phyloP scores from a whole-genome alignment of 1,140 invertebrate species.

The Lepidotrigona ventralis region DNA sequence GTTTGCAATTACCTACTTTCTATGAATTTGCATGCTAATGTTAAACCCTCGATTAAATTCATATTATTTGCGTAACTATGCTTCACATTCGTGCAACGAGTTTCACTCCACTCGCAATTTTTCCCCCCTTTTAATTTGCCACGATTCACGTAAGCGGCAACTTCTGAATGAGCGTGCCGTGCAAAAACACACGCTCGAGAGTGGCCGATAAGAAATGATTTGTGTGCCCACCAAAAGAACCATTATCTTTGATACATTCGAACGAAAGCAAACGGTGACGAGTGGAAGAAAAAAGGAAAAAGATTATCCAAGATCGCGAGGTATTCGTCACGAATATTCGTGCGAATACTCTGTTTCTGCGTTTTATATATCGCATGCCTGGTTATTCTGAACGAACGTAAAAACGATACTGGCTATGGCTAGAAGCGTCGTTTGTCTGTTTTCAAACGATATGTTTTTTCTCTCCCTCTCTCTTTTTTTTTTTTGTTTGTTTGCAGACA shows the following conservation, averaged over 20 bases:
- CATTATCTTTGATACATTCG: not conserved
- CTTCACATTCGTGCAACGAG: not conserved
- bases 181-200: constrained; percentile 6
- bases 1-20: not conserved
- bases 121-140: not conserved
- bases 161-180: constrained; percentile 6
- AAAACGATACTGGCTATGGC: not conserved
- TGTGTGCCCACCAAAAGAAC: not conserved
- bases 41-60: not conserved
- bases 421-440: not conserved
- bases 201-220: constrained; percentile 33
- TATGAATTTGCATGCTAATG: not conserved
- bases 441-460: not conserved
- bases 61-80: not conserved
- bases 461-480: not conserved
- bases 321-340: constrained; percentile 20
- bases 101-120: not conserved
- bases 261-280: constrained; percentile 17
- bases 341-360: constrained; percentile 4
- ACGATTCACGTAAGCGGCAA: not conserved
- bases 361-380: not conserved
- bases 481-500: not conserved
- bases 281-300: not conserved
- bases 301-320: not conserved
- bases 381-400: not conserved